Conservation (phyloP, 2,888 invertebrate genomes). For the Aleiodes alternator region DNA sequence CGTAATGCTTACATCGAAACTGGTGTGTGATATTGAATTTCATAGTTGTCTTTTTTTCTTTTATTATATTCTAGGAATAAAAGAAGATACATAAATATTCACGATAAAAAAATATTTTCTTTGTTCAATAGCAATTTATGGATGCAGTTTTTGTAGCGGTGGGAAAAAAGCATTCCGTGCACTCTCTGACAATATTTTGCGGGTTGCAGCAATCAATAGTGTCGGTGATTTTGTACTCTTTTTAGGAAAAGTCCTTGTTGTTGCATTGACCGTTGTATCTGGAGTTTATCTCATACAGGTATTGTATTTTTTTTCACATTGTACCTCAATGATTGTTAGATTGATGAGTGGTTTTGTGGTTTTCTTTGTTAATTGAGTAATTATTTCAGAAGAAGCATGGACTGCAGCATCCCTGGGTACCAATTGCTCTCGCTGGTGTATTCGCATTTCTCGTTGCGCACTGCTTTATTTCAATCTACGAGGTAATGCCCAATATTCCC, state of each 20-base stretch:
- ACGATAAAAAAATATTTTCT: conserved; percentile 5
- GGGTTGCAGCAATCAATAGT: conserved; percentile 84
- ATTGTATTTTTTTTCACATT: conserved; percentile 45
- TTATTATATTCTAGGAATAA: not conserved
- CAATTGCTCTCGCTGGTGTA: conserved; percentile 79
- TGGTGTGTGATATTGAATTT: conserved; percentile 72
- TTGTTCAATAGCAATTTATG: conserved; percentile 79
- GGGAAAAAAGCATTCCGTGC: conserved; percentile 80
- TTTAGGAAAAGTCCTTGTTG: conserved; percentile 82
- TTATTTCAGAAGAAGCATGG: conserved; percentile 77
- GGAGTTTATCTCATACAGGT: conserved; percentile 80
- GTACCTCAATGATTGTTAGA: conserved; percentile 2
- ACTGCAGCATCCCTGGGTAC: conserved; percentile 80
- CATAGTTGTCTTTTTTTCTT: not conserved
- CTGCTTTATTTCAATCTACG: conserved; percentile 84
- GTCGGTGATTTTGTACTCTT: conserved; percentile 85
- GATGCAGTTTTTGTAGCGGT: conserved; percentile 80
- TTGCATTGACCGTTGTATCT: conserved; percentile 79
- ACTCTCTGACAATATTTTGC: conserved; percentile 80
- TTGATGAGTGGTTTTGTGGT: conserved; percentile 1
- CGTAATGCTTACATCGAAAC: conserved; percentile 85
- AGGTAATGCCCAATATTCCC: conserved; percentile 76
- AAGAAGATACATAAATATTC: not conserved
- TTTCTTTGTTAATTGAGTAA: conserved; percentile 39
- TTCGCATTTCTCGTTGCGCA: conserved; percentile 84